phyloP scores from a whole-genome alignment of 2,113 vertebrate species.

The Chlamydotis undulata region DNA sequence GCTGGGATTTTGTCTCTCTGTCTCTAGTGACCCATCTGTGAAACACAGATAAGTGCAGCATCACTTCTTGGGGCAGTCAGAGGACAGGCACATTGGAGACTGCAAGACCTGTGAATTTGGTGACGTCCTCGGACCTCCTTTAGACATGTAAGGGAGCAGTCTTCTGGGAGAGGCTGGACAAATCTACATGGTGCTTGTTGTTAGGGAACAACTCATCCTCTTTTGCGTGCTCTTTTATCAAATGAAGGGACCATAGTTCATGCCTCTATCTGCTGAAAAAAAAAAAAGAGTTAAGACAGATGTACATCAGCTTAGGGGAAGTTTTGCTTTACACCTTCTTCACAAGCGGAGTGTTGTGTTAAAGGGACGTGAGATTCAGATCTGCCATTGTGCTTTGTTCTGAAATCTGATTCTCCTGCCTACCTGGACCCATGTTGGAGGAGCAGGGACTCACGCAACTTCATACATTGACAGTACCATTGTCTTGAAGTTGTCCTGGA shows the following conservation, averaged over 20 bases:
- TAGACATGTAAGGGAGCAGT: neutral
- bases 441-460: neutral
- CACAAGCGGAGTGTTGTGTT: neutral
- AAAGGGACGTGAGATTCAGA: neutral
- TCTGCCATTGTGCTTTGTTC: neutral
- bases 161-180: neutral
- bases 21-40: neutral
- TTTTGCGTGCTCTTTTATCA: neutral
- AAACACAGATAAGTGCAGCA: neutral
- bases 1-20: neutral
- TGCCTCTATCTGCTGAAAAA: neutral
- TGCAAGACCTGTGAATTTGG: neutral
- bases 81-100: neutral
- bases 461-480: neutral
- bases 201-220: neutral
- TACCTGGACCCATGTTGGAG: neutral
- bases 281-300: neutral
- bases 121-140: neutral
- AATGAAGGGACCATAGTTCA: neutral
- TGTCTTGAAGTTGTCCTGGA: neutral
- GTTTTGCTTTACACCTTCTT: neutral
- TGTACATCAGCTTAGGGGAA: neutral
- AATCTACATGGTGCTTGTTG: accelerated
- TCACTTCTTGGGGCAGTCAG: neutral
- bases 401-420: neutral